Percentiles rank a stretch among this genome's conserved stretches.
phyloP scores from a whole-genome alignment of 2,888 invertebrate species.

The Volucella zonaria region DNA sequence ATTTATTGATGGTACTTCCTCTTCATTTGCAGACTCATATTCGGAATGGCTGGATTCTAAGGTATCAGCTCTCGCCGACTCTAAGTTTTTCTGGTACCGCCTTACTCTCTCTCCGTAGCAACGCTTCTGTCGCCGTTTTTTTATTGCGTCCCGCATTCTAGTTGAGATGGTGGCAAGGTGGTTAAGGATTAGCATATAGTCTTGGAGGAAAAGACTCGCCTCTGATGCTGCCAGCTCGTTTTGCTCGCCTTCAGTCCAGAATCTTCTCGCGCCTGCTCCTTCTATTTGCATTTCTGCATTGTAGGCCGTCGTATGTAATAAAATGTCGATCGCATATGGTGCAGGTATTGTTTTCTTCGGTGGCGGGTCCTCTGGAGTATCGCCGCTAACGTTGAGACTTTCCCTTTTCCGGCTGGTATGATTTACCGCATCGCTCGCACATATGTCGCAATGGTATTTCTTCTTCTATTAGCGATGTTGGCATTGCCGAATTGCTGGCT shows the following conservation, averaged over 20 bases:
- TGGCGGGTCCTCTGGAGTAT: no score
- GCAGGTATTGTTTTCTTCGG: no score
- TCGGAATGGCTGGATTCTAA: no score
- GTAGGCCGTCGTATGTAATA: no score
- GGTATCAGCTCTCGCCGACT: neutral
- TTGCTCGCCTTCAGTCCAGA: neutral
- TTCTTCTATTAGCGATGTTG: neutral
- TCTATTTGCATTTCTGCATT: no score
- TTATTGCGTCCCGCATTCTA: neutral
- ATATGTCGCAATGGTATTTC: neutral
- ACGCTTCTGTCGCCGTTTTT: neutral
- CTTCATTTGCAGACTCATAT: no score
- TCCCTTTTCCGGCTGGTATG: neutral
- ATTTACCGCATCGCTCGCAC: neutral
- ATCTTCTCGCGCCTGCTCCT: no score
- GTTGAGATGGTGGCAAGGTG: neutral
- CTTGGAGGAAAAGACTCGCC: neutral
- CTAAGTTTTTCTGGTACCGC: neutral
- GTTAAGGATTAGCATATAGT: neutral
- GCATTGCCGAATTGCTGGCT: neutral
- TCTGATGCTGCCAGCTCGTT: conserved; percentile 79
- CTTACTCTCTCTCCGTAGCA: neutral
- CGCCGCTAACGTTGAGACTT: no score
- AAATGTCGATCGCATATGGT: no score
- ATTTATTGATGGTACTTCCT: no score